Evolutionary conservation across 2,888 invertebrate species (phyloP), one percentile per base, ranked within the genome.

Genomic region (Pyrrhosoma nymphula): DNA sequence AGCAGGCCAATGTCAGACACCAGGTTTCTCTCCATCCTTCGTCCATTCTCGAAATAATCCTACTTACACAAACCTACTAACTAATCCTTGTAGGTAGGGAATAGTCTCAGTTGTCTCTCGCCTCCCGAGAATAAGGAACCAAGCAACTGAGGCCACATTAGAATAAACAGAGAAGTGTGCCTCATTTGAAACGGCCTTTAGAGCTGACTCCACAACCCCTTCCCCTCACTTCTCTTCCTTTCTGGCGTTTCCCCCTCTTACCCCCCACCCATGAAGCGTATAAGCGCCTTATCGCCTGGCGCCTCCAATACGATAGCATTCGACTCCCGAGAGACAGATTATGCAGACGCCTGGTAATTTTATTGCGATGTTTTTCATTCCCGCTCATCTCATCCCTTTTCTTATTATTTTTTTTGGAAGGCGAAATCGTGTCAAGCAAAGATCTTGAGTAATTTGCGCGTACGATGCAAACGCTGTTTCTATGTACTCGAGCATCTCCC

Each of bases 251-350:
- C 30, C 30, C 82, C 35, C 35, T 82, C 30, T 18, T 16, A 35
- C 30, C 14, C 12, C 26, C 16, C 30, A 10, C 16, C 69, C 69
- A 69, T 26, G 35, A 35, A 30, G 82, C n/a, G 82, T 82, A 60
- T 16, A 35, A 82, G 82, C 82, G 82, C 82, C 82, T 82, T 75
- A 93, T 93, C 93, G 93, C 93, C n/a, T 93, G 93, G 93, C 93
- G 93, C 93, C 93, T 69, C 23, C 35, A 16, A n/a, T 91, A 30
- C 23, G 91, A 91, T 91, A 91, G 91, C 35, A 56, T 18, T 39
- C 90, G 90, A 60, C 90, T 90, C 69, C 69, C 23, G 47, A 47
- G 47, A 56, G 35, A 35, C 90, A 30, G 90, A 90, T 90, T 63
- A 39, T 91, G 35, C 91, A 56, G 91, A 91, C 91, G 63, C 63